A percentile compares a stretch with the other conserved stretches of the same genome.
Evolutionary conservation across 2,888 invertebrate genomes (phyloP).

Genomic region (Pyrochroa serraticornis): DNA sequence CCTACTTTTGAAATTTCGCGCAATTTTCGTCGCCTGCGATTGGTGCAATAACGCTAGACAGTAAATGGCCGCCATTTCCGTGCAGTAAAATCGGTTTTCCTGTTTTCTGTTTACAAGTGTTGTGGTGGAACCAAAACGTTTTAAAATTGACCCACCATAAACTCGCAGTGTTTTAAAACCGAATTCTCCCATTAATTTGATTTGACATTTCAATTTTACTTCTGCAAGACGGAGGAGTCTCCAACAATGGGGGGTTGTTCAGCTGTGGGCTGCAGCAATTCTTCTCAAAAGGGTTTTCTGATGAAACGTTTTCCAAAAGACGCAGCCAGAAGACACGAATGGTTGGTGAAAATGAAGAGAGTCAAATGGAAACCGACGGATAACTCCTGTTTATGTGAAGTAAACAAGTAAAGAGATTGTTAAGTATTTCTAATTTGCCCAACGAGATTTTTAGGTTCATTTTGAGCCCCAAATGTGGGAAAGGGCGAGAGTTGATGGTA

Average conservation of each 20-base stretch:
- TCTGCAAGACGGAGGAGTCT: no score
- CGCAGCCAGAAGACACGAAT: not conserved
- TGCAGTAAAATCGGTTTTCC: not conserved
- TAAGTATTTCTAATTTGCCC: not conserved
- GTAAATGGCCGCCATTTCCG: not conserved
- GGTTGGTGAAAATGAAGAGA: slow-evolving; percentile 8
- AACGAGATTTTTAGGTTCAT: slow-evolving; percentile 2
- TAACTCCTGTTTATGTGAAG: slow-evolving; percentile 2
- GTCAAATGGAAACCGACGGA: not conserved
- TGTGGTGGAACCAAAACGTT: no score
- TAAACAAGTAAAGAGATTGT: not conserved
- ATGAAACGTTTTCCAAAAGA: slow-evolving; percentile 10
- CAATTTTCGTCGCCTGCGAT: not conserved
- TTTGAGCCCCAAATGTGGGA: slow-evolving; percentile 5
- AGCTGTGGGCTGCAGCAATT: not conserved
- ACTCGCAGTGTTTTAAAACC: no score
- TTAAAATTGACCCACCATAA: no score
- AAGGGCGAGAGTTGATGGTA: not conserved
- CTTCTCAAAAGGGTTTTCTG: not conserved
- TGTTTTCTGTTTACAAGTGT: no score
- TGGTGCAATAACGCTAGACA: not conserved
- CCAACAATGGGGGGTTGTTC: not conserved
- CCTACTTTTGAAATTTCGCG: not conserved
- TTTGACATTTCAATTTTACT: no score
- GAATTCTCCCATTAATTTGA: no score